phyloP scores from a whole-genome alignment of 2,797 vertebrate genomes.

The Leuciscus waleckii region DNA sequence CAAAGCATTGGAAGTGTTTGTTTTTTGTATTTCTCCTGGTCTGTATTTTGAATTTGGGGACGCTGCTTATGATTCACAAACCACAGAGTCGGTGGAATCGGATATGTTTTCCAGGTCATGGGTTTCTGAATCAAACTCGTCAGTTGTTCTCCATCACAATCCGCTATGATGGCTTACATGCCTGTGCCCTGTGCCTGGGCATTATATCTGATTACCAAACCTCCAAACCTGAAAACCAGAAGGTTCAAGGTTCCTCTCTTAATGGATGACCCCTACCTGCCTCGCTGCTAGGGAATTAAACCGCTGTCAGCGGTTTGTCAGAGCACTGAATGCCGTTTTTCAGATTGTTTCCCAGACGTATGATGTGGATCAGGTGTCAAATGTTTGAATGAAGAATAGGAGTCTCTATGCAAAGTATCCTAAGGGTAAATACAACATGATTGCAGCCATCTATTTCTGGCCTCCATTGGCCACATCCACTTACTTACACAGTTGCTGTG shows the following conservation, averaged over 20 bases:
- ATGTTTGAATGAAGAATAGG: slow-evolving; percentile 49
- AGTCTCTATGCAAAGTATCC: slow-evolving; percentile 39
- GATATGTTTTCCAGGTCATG: slow-evolving; percentile 31
- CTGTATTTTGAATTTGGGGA: background rate
- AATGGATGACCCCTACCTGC: slow-evolving; percentile 31
- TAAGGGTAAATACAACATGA: slow-evolving; percentile 28
- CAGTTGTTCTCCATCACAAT: slow-evolving; percentile 44
- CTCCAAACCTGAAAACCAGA: slow-evolving; percentile 55
- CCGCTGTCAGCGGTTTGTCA: slow-evolving; percentile 52
- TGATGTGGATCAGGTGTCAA: slow-evolving; percentile 50
- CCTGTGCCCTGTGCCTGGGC: slow-evolving; percentile 45
- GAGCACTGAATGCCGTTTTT: slow-evolving; percentile 44
- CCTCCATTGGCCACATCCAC: background rate
- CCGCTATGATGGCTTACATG: slow-evolving; percentile 46
- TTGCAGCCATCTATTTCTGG: slow-evolving; percentile 34
- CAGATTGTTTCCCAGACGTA: slow-evolving; percentile 40
- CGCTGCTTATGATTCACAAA: slow-evolving; percentile 37
- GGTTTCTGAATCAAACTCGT: slow-evolving; percentile 47
- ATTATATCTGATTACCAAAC: slow-evolving; percentile 47
- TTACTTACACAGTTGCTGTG: slow-evolving; percentile 1
- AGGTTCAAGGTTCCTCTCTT: slow-evolving; percentile 45
- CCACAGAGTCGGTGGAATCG: background rate
- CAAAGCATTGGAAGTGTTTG: background rate
- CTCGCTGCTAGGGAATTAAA: slow-evolving; percentile 39
- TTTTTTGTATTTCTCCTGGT: slow-evolving; percentile 7